These are phyloP conservation scores for Asteroscopus sphinx DNA, from an alignment of 2,888 invertebrate species.

Conservation along the genomic window DNA sequence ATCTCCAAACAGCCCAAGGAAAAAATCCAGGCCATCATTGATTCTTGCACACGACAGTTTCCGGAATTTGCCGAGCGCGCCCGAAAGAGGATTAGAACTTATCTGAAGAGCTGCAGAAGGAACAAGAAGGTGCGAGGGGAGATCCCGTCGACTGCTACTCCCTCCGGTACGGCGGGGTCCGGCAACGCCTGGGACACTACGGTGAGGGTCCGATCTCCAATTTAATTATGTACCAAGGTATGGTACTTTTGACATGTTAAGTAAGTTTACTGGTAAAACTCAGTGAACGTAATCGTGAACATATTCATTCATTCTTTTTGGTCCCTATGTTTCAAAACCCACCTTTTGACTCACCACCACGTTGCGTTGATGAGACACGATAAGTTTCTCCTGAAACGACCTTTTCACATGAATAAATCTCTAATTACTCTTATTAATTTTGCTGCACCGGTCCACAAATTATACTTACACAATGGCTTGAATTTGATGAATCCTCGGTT, in stretches of 20 bases:
- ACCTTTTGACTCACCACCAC: background rate
- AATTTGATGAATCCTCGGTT: background rate
- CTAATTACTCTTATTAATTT: too few relatives aligned
- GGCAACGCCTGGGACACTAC: conserved; percentile 94
- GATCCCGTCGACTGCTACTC: conserved; percentile 80
- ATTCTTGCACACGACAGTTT: conserved; percentile 98
- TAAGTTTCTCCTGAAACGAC: too few relatives aligned
- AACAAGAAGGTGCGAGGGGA: conserved; percentile 97
- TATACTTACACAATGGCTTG: too few relatives aligned
- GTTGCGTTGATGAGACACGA: too few relatives aligned
- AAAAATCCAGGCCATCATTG: conserved; percentile 99
- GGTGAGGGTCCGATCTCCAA: conserved; percentile 91
- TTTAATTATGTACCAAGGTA: conserved; percentile 58
- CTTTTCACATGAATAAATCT: too few relatives aligned
- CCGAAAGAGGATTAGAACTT: conserved; percentile 97
- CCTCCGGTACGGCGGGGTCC: conserved; percentile 81
- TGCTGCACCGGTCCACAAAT: too few relatives aligned
- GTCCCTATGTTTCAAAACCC: background rate
- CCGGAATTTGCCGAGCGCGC: conserved; percentile 99
- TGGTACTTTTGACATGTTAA: conserved; percentile 46
- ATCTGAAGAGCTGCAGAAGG: conserved; percentile 98
- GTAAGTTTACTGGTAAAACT: conserved; percentile 47
- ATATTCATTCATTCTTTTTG: background rate
- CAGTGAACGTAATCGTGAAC: too few relatives aligned
- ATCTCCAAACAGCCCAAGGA: conserved; percentile 99